Percentiles rank a stretch among this genome's conserved stretches.
phyloP scores from a whole-genome alignment of 1,140 invertebrate genomes.

The Tetramorium parvispinum region DNA sequence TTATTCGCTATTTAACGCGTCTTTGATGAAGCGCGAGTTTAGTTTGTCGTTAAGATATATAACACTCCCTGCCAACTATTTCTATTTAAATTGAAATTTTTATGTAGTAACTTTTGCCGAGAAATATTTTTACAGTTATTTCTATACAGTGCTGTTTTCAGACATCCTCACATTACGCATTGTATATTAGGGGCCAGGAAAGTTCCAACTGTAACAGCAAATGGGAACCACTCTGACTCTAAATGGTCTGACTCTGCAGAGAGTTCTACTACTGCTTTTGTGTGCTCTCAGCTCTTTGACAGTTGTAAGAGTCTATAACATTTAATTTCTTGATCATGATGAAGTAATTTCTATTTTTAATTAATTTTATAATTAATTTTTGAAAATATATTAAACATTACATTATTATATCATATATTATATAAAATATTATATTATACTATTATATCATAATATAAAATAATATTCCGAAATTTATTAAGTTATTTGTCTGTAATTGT shows the following conservation, averaged over 20 bases:
- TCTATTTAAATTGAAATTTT: not conserved
- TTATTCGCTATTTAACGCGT: not conserved
- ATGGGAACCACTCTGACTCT: not conserved
- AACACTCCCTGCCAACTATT: not conserved
- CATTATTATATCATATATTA: not conserved
- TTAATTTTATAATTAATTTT: too few species aligned
- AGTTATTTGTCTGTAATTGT: not conserved
- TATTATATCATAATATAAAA: not conserved
- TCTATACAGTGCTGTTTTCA: not conserved
- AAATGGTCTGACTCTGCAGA: constrained; percentile 21
- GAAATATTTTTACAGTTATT: not conserved
- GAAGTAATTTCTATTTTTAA: not conserved
- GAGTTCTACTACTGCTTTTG: constrained; percentile 40
- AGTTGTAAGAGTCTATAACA: not conserved
- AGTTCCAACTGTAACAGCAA: constrained; percentile 17
- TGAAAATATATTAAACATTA: not conserved
- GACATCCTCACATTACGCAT: not conserved
- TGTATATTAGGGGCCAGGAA: constrained; percentile 1
- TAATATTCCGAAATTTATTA: not conserved
- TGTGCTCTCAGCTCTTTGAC: constrained; percentile 26
- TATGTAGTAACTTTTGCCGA: not conserved
- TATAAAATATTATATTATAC: not conserved
- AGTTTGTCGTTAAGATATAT: not conserved
- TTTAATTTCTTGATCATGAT: constrained; percentile 19
- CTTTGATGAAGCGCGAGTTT: not conserved